Percentiles rank a stretch among this genome's conserved stretches.
Conservation (phyloP, 2,113 vertebrate species). For the Nesogale talazaci region DNA sequence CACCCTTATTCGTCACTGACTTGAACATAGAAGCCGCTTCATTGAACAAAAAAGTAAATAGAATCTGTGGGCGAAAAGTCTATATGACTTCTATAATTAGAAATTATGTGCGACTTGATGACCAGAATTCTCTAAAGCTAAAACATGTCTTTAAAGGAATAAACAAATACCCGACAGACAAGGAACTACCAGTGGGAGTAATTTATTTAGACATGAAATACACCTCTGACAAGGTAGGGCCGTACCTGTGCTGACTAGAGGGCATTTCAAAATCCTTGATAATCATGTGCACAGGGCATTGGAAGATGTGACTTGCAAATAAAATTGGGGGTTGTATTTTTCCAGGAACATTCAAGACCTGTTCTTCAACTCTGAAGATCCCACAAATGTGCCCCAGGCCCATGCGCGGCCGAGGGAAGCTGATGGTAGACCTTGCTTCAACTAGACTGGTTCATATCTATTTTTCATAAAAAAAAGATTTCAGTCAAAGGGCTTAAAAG, state of each 20-base stretch:
- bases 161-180: constrained; percentile 24
- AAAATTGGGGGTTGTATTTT: neutral
- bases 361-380: neutral
- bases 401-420: no score
- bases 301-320: neutral
- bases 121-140: constrained; percentile 48
- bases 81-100: constrained; percentile 51
- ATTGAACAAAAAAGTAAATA: constrained; percentile 55
- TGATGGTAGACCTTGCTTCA: neutral
- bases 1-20: constrained; percentile 52
- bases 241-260: neutral
- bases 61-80: neutral
- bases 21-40: constrained; percentile 18
- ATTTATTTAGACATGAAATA: constrained; percentile 59
- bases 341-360: neutral
- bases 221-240: constrained; percentile 35
- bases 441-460: neutral
- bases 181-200: constrained; percentile 15
- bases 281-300: neutral
- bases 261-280: neutral
- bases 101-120: constrained; percentile 47
- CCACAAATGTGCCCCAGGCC: neutral
- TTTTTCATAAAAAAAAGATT: neutral
- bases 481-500: neutral
- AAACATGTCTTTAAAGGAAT: constrained; percentile 44